Percentiles rank a stretch among this genome's conserved stretches.
These are phyloP conservation scores for Neuroterus valhalla DNA, from an alignment of 1,140 invertebrate genomes.

Conservation along the genomic window DNA sequence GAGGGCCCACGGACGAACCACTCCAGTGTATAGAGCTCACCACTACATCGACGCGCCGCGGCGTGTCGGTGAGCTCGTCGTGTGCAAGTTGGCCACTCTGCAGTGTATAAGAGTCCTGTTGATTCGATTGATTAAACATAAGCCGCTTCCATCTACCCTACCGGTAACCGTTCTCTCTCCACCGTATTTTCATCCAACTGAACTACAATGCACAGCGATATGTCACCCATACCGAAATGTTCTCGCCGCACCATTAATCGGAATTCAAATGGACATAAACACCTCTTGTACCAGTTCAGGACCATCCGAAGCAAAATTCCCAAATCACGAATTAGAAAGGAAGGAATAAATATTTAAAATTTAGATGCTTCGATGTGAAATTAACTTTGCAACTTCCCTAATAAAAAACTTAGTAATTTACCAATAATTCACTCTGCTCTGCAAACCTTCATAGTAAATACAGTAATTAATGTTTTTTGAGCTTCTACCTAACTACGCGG, in stretches of 20 bases:
- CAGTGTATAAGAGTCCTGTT: slow-evolving; percentile 21
- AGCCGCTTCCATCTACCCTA: slow-evolving; percentile 11
- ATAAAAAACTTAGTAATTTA: too few species aligned
- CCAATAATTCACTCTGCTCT: too few species aligned
- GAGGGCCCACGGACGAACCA: too few species aligned
- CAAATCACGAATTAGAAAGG: neutral
- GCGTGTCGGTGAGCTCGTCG: too few species aligned
- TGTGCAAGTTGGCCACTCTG: too few species aligned
- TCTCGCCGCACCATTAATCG: slow-evolving; percentile 61
- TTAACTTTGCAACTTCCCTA: too few species aligned
- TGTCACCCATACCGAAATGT: slow-evolving; percentile 46
- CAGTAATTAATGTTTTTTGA: slow-evolving; percentile 2
- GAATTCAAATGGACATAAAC: slow-evolving; percentile 62
- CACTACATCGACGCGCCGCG: too few species aligned
- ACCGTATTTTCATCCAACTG: slow-evolving; percentile 8
- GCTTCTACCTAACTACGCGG: neutral
- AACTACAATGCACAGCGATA: slow-evolving; percentile 45
- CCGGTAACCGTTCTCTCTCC: slow-evolving; percentile 13
- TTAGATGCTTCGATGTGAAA: too few species aligned
- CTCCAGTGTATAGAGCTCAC: too few species aligned
- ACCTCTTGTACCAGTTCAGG: slow-evolving; percentile 42
- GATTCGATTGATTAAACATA: slow-evolving; percentile 23
- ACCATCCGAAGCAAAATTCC: slow-evolving; percentile 1
- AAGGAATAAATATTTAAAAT: too few species aligned
- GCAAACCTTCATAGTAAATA: too few species aligned